Evolutionary conservation across 37 sponge, comb jelly and placozoan genomes (phyloP), one percentile per base, ranked within the genome.

Genomic region (Beroe forskalii): DNA sequence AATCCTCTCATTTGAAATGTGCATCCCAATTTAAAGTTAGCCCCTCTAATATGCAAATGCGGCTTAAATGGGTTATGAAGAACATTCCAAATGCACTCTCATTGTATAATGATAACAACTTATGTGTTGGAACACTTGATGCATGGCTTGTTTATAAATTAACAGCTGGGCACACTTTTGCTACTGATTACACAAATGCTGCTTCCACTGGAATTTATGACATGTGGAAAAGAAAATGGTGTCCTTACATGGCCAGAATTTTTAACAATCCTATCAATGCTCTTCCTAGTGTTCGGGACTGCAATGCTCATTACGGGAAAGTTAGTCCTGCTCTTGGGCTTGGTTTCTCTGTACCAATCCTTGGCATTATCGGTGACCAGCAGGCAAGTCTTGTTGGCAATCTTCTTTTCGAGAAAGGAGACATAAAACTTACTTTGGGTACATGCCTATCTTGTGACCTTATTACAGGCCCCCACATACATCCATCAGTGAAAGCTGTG

Each of bases 131-230:
- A 42, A 80, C 86, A 1, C 44, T 80, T 1, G 86, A 80, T 25
- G 23, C 55, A 14, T 80, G 86, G 86, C 20, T 80, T 1, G 27
- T 80, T 2, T 80, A 80, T 27, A 80, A 80, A 44, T 37, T 80
- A 20, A 80, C 86, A 33, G 55, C 38, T 41, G 35, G 35, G 4
- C 24, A 20, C 8, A 80, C 55, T 1, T 69, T 27, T 27, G 72
- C 72, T 1, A 80, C 86, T 43, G 86, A 80, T 38, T 80, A 80
- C 48, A 28, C 86, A 80, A 80, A 80, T 43, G 86, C 86, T 43
- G 86, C 86, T 43, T 43, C 86, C 1, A 80, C 86, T 0, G 86
- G 86, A 6, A 9, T 80, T 41, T 80, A 44, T 38, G 86, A 80
- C 42, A 41, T 80, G 86, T 80, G 86, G 86, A 37, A n/a, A 42